Percentiles rank a stretch among this genome's conserved stretches.
Conservation (phyloP, 2,888 invertebrate genomes). For the Bibio marci region DNA sequence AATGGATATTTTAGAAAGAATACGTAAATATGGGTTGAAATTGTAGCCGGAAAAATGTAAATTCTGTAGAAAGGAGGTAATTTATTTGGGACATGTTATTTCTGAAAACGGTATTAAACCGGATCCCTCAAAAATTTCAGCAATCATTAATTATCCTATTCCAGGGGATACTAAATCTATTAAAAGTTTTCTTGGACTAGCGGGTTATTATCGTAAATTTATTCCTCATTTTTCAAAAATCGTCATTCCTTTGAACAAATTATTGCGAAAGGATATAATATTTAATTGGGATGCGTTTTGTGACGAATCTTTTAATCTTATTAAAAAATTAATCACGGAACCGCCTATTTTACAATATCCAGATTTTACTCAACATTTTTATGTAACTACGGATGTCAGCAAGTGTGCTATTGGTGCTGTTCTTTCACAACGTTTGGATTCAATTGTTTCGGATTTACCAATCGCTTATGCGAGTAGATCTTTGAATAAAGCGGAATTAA, state of each 20-base stretch:
- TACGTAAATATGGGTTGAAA: no score
- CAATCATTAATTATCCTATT: background rate
- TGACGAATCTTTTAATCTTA: background rate
- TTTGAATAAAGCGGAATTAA: no score
- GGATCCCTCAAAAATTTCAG: background rate
- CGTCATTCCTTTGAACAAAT: background rate
- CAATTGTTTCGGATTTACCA: background rate
- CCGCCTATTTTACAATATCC: conserved; percentile 1
- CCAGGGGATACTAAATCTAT: background rate
- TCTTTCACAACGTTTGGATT: background rate
- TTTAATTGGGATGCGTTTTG: background rate
- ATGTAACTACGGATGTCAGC: background rate
- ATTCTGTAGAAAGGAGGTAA: no score
- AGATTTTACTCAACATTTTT: background rate
- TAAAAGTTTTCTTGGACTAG: background rate
- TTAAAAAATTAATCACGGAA: background rate
- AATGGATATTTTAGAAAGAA: no score
- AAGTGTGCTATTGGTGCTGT: background rate
- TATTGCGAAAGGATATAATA: background rate
- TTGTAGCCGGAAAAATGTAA: no score
- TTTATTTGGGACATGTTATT: no score
- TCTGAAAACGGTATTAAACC: background rate
- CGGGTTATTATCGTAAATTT: background rate
- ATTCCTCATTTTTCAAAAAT: background rate
- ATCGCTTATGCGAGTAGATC: no score